Evolutionary conservation across 2,888 invertebrate species (phyloP).

Genomic region (Congeria kusceri): DNA sequence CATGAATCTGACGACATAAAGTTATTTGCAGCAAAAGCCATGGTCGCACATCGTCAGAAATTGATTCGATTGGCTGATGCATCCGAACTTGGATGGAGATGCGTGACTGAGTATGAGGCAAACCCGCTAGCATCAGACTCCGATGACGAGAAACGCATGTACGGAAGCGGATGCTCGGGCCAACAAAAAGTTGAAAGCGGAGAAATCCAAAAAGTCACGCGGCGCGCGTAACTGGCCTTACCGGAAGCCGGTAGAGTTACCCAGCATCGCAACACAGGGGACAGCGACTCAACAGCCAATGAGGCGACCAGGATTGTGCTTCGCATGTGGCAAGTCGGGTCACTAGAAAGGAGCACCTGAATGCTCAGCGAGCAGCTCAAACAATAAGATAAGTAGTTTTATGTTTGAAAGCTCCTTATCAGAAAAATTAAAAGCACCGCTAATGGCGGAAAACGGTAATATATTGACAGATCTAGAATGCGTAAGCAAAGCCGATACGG

Average conservation of each 20-base stretch:
- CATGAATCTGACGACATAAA: too few species aligned
- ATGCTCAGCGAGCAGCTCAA: constrained; percentile 18
- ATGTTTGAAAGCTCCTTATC: too few species aligned
- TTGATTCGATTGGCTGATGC: constrained; percentile 24
- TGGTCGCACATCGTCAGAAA: constrained; percentile 23
- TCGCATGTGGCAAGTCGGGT: constrained; percentile 40
- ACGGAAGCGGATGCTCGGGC: constrained; percentile 29
- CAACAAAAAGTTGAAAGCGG: constrained; percentile 21
- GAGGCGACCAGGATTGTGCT: constrained; percentile 29
- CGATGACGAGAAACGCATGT: constrained; percentile 30
- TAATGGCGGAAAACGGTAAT: too few species aligned
- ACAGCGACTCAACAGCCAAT: neutral
- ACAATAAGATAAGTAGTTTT: constrained; percentile 36
- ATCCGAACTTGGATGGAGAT: constrained; percentile 21
- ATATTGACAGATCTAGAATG: too few species aligned
- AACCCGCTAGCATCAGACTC: constrained; percentile 26
- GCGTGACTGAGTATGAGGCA: constrained; percentile 27
- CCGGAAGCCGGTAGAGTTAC: neutral
- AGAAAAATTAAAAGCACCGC: too few species aligned
- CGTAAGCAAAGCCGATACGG: too few species aligned
- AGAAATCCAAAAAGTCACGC: constrained; percentile 4
- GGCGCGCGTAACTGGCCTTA: constrained; percentile 4
- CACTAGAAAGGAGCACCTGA: constrained; percentile 39
- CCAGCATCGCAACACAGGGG: neutral
- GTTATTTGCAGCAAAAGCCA: constrained; percentile 4